phyloP scores from a whole-genome alignment of 2,888 invertebrate species.

The Lithodes maja region DNA sequence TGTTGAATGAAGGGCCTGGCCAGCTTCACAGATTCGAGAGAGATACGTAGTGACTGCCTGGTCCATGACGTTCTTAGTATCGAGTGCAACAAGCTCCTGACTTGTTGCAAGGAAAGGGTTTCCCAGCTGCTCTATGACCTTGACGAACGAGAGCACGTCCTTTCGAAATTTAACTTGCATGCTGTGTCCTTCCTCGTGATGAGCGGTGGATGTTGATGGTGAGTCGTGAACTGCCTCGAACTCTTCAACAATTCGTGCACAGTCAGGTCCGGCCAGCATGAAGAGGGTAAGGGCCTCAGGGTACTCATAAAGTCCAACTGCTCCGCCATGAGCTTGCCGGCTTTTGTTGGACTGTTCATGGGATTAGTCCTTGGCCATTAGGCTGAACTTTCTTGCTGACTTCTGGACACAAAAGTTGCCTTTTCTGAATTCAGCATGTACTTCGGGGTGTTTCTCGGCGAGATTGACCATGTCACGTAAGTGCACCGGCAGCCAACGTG shows the following conservation, averaged over 20 bases:
- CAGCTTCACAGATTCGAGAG: not conserved
- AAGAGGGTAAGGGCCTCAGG: no score
- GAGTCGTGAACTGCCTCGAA: no score
- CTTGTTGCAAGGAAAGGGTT: not conserved
- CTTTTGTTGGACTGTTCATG: slow-evolving; percentile 38
- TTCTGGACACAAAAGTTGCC: slow-evolving; percentile 47
- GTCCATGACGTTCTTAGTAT: no score
- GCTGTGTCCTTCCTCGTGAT: no score
- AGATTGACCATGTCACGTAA: slow-evolving; percentile 43
- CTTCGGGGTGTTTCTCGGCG: slow-evolving; percentile 31
- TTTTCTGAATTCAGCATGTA: slow-evolving; percentile 37
- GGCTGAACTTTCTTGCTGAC: slow-evolving; percentile 43
- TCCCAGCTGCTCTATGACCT: not conserved
- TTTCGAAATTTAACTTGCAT: no score
- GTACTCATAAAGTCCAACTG: no score
- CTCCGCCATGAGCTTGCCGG: slow-evolving; percentile 7
- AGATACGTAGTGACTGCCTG: not conserved
- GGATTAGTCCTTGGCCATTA: slow-evolving; percentile 9
- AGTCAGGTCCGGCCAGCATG: no score
- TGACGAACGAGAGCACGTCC: no score
- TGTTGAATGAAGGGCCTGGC: not conserved
- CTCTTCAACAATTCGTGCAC: no score
- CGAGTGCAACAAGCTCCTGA: no score
- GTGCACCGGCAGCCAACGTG: slow-evolving; percentile 23
- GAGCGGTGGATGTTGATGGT: no score